Evolutionary conservation across 2,888 invertebrate species (phyloP), one percentile per base, ranked within the genome.

Genomic region (Cerceris rybyensis): DNA sequence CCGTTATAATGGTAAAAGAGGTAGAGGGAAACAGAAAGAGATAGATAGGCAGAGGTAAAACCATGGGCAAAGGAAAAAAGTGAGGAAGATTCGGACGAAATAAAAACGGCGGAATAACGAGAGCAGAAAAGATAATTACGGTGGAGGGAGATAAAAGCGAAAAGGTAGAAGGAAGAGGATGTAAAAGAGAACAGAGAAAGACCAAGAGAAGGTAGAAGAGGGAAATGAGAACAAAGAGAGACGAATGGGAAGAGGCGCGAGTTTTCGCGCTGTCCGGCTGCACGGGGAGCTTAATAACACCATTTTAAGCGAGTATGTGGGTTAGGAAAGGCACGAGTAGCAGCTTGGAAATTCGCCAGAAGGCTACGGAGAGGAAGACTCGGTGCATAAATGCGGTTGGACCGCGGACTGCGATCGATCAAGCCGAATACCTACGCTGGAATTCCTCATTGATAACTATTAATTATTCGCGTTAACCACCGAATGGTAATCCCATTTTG

Each of bases 321-420:
- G 83, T 81, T 85, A 85, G 81, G 61, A 57, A 76, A 65, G 78
- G 59, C 73, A 80, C 70, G 72, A 64, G 55, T n/a, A 54, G 60
- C n/a, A 69, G 59, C 58, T 75, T 86, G 85, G 78, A 83, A 80
- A 80, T 75, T 70, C 73, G 80, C 78, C 86, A 86, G 52, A 75
- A 78, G 69, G 69, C 78, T 59, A 57, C 28, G 70, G 50, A 50
- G 58, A 43, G 61, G 43, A 39, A 55, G 67, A 65, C 9, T 41
- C 14, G n/a, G 57, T 65, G 70, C 72, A 81, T 79, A 63, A 82
- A 75, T 69, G 78, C 75, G 71, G 74, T 75, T 57, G 78, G 61
- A 60, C 68, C 73, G 67, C 83, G 73, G 76, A 68, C 41, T 61
- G 28, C 67, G 75, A 77, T 81, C 75, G 81, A 82, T 77, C 17